A percentile compares a stretch with the other conserved stretches of the same genome.
Evolutionary conservation across 2,797 vertebrate species (phyloP).

Genomic region (Tarsius wallacei): DNA sequence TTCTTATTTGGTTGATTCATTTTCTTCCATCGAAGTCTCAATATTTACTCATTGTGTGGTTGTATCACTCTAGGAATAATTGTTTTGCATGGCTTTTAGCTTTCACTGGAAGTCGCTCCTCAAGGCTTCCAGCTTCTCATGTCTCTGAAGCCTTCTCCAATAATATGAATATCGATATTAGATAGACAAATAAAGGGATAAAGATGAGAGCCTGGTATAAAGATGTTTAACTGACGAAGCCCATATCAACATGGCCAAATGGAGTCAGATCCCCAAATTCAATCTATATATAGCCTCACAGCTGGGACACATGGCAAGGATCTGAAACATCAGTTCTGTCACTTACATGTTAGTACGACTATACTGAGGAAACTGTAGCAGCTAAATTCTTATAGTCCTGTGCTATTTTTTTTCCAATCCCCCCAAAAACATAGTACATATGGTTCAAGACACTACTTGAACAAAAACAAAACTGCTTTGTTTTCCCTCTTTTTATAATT

Average conservation of each 20-base stretch:
- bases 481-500: constrained; percentile 11
- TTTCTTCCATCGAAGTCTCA: no score
- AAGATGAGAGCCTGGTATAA: constrained; percentile 54
- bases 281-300: constrained; percentile 38
- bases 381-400: not conserved
- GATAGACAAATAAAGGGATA: constrained; percentile 55
- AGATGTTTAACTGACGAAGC: constrained; percentile 32
- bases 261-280: constrained; percentile 52
- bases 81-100: constrained; percentile 28
- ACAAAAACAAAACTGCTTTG: not conserved
- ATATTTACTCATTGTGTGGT: not conserved
- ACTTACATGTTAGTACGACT: not conserved
- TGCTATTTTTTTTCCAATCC: constrained; percentile 1
- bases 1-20: no score
- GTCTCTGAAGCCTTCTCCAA: constrained; percentile 38
- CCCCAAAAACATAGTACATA: not conserved
- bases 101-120: constrained; percentile 18
- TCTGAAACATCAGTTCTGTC: constrained; percentile 61
- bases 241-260: constrained; percentile 33
- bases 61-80: constrained; percentile 14
- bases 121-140: constrained; percentile 9
- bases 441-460: not conserved
- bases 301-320: not conserved
- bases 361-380: constrained; percentile 13
- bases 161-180: constrained; percentile 50